Base-by-base conservation (phyloP, 2,113 vertebrate genomes). In the Neodontobutis hainanensis region DNA sequence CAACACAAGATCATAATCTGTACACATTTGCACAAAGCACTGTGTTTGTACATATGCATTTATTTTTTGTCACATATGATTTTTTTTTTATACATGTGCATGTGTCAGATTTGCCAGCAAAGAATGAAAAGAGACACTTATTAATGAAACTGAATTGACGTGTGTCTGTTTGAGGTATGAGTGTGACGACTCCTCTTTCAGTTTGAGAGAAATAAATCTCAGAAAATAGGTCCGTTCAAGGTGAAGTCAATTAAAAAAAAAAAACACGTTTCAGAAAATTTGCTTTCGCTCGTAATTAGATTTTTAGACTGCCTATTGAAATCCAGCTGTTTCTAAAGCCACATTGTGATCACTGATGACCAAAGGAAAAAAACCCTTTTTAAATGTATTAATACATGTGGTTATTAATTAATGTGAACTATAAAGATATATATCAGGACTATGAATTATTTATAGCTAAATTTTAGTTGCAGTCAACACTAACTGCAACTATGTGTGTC, bases 21-120 rank as follows among this genome's bases (percentile, higher is more conserved):
- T 92, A 93, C 87, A 92, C 91, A 91, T 90, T 91, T 93, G 91
- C 92, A 92, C 90, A 92, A 88, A 89, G 83, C 82, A 89, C 89
- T 78, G 81, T 92, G 88, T 93, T 88, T 92, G 90, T 93, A 92
- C 90, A 92, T 93, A 90, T 90, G 80, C 88, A 85, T 75, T 91
- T 91, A 79, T 73, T 84, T 80, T 82, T 69, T 85, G 78, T 88
- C 84, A 88, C 78, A 68, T 89, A 83, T 84, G 58, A 77, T 81
- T 86, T 75, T 77, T 85, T 80, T 90, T 89, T 87, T 85, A 84
- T 91, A 87, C 68, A 84, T 86, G 89, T 90, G 90, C 89, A 90
- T 90, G 85, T 91, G 90, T 87, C 90, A 85, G 85, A 91, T 87
- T 91, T 84, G 84, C 78, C 71, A 78, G 77, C 82, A 83, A 90